Conservation (phyloP, 2,888 invertebrate genomes). For the Leptinotarsa haldemani region DNA sequence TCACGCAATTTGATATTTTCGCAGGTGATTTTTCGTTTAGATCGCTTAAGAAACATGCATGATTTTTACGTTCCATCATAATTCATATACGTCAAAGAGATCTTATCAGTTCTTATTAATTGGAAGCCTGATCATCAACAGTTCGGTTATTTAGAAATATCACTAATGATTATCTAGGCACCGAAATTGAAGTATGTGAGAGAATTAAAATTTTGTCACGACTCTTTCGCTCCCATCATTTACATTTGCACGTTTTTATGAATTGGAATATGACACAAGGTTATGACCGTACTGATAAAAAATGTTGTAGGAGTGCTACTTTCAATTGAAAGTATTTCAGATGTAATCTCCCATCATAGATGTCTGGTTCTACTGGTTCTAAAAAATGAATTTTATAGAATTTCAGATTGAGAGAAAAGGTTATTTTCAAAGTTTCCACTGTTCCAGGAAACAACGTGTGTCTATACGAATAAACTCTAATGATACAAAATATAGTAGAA, state of each 20-base stretch:
- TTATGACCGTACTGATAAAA: slow-evolving; percentile 2
- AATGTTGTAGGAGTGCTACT: slow-evolving; percentile 3
- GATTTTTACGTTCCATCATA: slow-evolving; percentile 33
- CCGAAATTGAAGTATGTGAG: slow-evolving; percentile 11
- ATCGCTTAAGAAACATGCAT: slow-evolving; percentile 22
- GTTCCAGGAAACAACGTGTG: too few relatives aligned
- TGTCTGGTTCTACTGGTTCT: too few relatives aligned
- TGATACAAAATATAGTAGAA: too few relatives aligned
- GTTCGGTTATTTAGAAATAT: slow-evolving; percentile 23
- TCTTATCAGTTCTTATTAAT: slow-evolving; percentile 35
- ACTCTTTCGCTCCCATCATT: slow-evolving; percentile 14
- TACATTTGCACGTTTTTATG: not conserved
- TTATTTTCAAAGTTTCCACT: too few relatives aligned
- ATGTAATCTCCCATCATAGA: too few relatives aligned
- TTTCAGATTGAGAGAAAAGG: too few relatives aligned
- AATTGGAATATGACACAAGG: slow-evolving; percentile 12
- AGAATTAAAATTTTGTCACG: slow-evolving; percentile 18
- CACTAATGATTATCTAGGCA: slow-evolving; percentile 14
- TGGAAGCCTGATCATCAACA: slow-evolving; percentile 24
- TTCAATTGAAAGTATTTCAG: not conserved
- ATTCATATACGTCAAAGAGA: slow-evolving; percentile 32
- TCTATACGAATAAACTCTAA: too few relatives aligned
- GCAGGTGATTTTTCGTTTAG: slow-evolving; percentile 13
- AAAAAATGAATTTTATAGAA: too few relatives aligned
- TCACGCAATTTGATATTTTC: slow-evolving; percentile 24